Percentiles rank a stretch among this genome's conserved stretches.
These are phyloP conservation scores for Craterocephalus amniculus DNA, from an alignment of 2,797 vertebrate species.

Conservation along the genomic window DNA sequence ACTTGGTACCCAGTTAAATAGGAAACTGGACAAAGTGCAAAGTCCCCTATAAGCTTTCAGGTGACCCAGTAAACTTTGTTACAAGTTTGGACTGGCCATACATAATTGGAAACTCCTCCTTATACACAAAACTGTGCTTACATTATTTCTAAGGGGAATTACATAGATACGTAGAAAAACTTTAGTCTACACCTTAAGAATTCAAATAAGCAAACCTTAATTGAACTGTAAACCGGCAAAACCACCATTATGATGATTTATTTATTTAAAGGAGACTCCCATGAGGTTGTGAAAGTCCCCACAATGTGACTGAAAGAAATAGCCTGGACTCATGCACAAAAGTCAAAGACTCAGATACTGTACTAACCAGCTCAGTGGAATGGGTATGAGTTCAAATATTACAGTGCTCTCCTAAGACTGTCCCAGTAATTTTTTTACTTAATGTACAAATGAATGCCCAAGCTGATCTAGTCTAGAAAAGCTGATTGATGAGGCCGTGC, in stretches of 20 bases:
- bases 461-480: neutral
- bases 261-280: neutral
- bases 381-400: neutral
- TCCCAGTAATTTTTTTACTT: neutral
- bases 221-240: neutral
- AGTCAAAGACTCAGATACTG: neutral
- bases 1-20: slow-evolving; percentile 42
- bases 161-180: neutral
- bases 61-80: slow-evolving; percentile 24
- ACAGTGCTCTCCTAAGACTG: neutral
- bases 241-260: neutral
- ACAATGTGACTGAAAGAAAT: neutral
- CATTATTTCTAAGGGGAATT: neutral
- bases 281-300: neutral
- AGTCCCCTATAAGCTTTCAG: slow-evolving; percentile 23
- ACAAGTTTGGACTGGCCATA: slow-evolving; percentile 17
- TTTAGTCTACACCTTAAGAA: neutral
- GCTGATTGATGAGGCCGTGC: neutral
- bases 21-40: slow-evolving; percentile 59
- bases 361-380: neutral
- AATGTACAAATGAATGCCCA: neutral
- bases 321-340: too few relatives aligned
- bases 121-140: neutral
- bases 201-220: neutral
- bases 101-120: neutral